Conservation (phyloP, 2,797 vertebrate species). For the Glyptemys insculpta region DNA sequence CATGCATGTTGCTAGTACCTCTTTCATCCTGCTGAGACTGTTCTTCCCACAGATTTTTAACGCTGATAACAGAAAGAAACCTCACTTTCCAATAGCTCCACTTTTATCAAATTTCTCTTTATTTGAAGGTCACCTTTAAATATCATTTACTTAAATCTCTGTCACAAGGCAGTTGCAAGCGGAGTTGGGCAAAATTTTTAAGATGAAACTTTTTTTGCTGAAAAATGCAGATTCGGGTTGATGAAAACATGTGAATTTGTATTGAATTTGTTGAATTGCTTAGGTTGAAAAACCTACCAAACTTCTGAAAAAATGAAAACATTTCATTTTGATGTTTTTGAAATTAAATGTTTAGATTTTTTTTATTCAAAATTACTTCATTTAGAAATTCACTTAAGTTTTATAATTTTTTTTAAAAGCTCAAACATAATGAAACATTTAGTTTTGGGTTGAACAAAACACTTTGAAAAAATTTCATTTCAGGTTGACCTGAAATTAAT, state of each 20-base stretch:
- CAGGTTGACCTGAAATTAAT: too few relatives aligned
- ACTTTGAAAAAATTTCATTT: too few relatives aligned
- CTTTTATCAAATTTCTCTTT: neutral
- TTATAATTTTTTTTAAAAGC: neutral
- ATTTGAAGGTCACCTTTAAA: neutral
- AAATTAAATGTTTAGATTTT: neutral
- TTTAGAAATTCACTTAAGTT: neutral
- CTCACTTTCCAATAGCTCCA: neutral
- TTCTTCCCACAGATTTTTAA: neutral
- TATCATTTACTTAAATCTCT: neutral
- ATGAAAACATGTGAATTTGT: neutral
- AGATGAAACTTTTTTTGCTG: neutral
- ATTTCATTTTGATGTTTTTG: neutral
- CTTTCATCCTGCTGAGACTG: neutral
- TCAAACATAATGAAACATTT: too few relatives aligned
- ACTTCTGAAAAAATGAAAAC: neutral
- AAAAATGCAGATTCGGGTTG: neutral
- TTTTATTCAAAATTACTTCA: neutral
- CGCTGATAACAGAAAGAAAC: neutral
- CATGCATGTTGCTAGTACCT: neutral
- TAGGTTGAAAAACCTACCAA: neutral
- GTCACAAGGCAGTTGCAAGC: neutral
- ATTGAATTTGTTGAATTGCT: neutral
- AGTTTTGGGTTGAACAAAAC: too few relatives aligned
- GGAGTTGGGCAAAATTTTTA: neutral